These are phyloP conservation scores for Lasioglossum oenotherae DNA, from an alignment of 2,888 invertebrate genomes.

Conservation along the genomic window DNA sequence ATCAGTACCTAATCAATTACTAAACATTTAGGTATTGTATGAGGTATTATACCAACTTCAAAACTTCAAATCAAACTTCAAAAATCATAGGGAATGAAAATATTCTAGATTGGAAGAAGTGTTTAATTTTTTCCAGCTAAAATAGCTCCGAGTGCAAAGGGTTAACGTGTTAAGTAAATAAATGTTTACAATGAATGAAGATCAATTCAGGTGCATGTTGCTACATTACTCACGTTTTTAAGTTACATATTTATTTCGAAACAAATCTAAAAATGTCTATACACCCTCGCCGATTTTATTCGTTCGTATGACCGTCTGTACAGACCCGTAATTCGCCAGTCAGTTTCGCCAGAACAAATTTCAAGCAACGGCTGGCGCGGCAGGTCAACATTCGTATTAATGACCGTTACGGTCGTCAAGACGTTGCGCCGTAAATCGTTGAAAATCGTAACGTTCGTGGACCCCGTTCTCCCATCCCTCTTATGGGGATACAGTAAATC, in stretches of 20 bases:
- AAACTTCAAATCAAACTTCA: too few species aligned
- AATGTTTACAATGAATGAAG: background rate
- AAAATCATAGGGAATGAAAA: too few species aligned
- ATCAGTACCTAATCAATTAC: too few species aligned
- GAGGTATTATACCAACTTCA: too few species aligned
- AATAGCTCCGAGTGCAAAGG: too few species aligned
- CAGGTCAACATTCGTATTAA: slow-evolving; percentile 42
- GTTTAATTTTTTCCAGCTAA: too few species aligned
- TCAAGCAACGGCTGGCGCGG: background rate
- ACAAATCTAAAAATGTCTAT: background rate
- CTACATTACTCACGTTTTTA: too few species aligned
- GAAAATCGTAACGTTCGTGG: slow-evolving; percentile 44
- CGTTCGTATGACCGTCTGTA: background rate
- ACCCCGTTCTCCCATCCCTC: slow-evolving; percentile 5
- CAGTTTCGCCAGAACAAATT: background rate
- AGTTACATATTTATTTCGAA: background rate
- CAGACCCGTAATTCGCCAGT: background rate
- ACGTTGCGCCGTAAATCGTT: slow-evolving; percentile 40
- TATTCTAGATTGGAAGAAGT: too few species aligned
- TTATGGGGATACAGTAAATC: slow-evolving; percentile 60
- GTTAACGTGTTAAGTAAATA: background rate
- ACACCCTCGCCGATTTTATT: background rate
- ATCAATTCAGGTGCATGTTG: too few species aligned
- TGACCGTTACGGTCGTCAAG: slow-evolving; percentile 44
- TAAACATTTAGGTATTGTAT: too few species aligned